Conservation (phyloP, 2,888 invertebrate genomes). For the Hanleya hanleyi region DNA sequence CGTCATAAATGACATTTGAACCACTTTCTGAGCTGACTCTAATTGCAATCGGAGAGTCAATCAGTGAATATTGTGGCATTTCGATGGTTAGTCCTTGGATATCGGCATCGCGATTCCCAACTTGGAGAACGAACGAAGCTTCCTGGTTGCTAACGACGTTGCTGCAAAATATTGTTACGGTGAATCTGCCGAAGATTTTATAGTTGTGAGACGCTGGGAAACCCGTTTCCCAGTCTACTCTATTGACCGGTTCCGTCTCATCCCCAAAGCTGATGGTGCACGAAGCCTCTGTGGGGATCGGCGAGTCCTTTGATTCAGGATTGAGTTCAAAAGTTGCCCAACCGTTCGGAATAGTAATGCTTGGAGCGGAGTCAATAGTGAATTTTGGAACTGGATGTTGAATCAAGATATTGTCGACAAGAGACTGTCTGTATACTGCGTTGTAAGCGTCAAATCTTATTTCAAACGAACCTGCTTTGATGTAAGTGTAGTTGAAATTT, state of each 20-base stretch:
- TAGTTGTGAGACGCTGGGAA: background rate
- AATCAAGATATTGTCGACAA: background rate
- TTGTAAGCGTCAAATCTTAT: background rate
- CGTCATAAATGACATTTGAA: background rate
- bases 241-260: background rate
- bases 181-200: background rate
- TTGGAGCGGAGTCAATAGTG: background rate
- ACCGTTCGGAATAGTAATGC: background rate
- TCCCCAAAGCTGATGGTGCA: background rate
- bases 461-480: background rate
- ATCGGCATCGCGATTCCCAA: background rate
- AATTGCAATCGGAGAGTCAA: background rate
- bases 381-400: background rate
- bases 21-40: background rate
- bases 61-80: background rate
- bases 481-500: background rate
- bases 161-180: background rate
- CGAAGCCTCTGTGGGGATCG: background rate
- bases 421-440: background rate
- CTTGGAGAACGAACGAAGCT: background rate
- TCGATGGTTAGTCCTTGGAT: background rate
- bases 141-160: background rate
- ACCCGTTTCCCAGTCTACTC: background rate
- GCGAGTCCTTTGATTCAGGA: background rate
- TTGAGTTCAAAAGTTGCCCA: background rate